Conservation (phyloP, 2,888 invertebrate species). For the Timandra comae region DNA sequence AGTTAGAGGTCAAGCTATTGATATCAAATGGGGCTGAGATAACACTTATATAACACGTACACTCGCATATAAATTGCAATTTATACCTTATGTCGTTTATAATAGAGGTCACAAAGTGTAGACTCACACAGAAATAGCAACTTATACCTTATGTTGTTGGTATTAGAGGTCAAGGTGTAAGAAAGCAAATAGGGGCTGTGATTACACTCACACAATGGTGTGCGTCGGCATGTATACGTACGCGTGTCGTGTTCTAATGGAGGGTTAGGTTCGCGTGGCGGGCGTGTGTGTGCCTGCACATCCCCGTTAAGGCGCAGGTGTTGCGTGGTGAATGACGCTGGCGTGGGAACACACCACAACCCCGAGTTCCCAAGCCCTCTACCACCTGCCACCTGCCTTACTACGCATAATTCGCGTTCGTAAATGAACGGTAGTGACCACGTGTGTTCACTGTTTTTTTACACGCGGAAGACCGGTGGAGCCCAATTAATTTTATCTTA, state of each 20-base stretch:
- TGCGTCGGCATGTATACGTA: slow-evolving; percentile 38
- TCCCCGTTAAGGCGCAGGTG: slow-evolving; percentile 75
- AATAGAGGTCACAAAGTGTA: too few relatives aligned
- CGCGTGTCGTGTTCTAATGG: slow-evolving; percentile 49
- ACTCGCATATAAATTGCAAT: too few relatives aligned
- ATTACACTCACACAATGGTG: not conserved
- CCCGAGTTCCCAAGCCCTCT: slow-evolving; percentile 66
- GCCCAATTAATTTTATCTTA: slow-evolving; percentile 67
- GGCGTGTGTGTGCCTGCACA: slow-evolving; percentile 67
- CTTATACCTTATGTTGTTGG: too few relatives aligned
- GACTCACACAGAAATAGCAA: too few relatives aligned
- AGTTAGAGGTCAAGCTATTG: too few relatives aligned
- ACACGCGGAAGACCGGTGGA: slow-evolving; percentile 69
- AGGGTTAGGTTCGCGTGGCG: slow-evolving; percentile 70
- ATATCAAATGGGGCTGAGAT: too few relatives aligned
- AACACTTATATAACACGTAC: too few relatives aligned
- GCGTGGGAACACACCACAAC: slow-evolving; percentile 70
- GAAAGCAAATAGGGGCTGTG: too few relatives aligned
- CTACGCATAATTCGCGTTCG: slow-evolving; percentile 76
- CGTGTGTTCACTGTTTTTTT: slow-evolving; percentile 67
- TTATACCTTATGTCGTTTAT: too few relatives aligned
- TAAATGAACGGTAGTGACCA: slow-evolving; percentile 77
- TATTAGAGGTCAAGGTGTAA: too few relatives aligned
- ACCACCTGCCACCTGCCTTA: slow-evolving; percentile 72
- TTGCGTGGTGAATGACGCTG: slow-evolving; percentile 65